A percentile compares a stretch with the other conserved stretches of the same genome.
Conservation (phyloP, 37 sponge, comb jelly and placozoan genomes). For the Mnemiopsis leidyi region DNA sequence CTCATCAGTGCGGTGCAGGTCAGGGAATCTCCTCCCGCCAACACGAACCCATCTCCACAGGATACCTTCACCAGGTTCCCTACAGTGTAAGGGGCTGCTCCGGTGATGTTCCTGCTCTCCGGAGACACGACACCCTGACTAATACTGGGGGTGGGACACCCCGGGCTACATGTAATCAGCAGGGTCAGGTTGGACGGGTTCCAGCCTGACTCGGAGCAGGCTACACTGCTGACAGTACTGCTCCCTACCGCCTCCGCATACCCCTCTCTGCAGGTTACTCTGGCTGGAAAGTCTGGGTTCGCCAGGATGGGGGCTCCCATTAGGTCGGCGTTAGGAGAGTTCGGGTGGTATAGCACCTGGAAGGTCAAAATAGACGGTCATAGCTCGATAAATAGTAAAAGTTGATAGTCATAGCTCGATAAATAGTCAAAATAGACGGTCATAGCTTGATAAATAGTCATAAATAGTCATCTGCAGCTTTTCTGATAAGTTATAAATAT, state of each 20-base stretch:
- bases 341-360: not conserved
- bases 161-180: slow-evolving; percentile 1
- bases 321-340: slow-evolving; percentile 26
- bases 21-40: not conserved
- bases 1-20: slow-evolving; percentile 8
- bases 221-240: not conserved
- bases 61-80: not conserved
- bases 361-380: too few relatives aligned
- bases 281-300: not conserved
- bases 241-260: not conserved
- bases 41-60: not conserved
- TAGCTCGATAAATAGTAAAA: too few relatives aligned
- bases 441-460: too few relatives aligned
- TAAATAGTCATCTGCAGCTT: too few relatives aligned
- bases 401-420: too few relatives aligned
- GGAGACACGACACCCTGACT: not conserved
- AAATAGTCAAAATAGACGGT: too few relatives aligned
- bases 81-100: slow-evolving; percentile 3
- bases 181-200: not conserved
- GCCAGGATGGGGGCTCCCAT: not conserved
- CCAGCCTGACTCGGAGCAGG: not conserved
- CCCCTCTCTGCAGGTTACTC: not conserved
- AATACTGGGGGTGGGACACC: not conserved
- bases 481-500: too few relatives aligned
- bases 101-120: not conserved